These are phyloP conservation scores for Dinocampus coccinellae DNA, from an alignment of 2,888 invertebrate species.

Conservation along the genomic window DNA sequence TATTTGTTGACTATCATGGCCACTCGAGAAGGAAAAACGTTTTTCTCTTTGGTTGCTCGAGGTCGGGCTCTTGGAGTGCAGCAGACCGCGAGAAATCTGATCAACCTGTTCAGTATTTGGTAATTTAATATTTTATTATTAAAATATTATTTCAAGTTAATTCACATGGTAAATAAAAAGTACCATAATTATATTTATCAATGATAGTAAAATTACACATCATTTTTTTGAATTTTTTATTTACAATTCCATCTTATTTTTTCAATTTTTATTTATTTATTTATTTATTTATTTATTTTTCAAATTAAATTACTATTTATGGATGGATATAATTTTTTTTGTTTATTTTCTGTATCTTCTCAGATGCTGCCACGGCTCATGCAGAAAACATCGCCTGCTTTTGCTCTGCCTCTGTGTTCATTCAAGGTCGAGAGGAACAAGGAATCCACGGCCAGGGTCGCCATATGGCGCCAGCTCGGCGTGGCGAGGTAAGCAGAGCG, in stretches of 20 bases:
- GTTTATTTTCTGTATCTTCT: constrained; percentile 2
- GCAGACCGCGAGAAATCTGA: constrained; percentile 73
- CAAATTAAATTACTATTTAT: constrained; percentile 2
- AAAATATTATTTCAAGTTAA: constrained; percentile 44
- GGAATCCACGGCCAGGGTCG: constrained; percentile 87
- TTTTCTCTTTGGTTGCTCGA: constrained; percentile 87
- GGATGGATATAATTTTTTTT: background rate
- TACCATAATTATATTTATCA: background rate
- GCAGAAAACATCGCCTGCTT: constrained; percentile 79
- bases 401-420: constrained; percentile 80
- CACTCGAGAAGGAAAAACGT: constrained; percentile 89
- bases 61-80: constrained; percentile 78
- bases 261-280: background rate
- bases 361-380: constrained; percentile 81
- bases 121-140: constrained; percentile 60
- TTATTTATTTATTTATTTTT: background rate
- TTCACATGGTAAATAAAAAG: background rate
- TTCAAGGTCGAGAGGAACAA: constrained; percentile 83
- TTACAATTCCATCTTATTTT: background rate
- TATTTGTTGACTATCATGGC: constrained; percentile 84
- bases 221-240: background rate
- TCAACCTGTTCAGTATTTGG: constrained; percentile 75
- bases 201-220: background rate
- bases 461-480: constrained; percentile 87
- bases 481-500: constrained; percentile 73